Percentiles rank a stretch among this genome's conserved stretches.
Conservation (phyloP, 2,113 vertebrate genomes). For the Micromys minutus region DNA sequence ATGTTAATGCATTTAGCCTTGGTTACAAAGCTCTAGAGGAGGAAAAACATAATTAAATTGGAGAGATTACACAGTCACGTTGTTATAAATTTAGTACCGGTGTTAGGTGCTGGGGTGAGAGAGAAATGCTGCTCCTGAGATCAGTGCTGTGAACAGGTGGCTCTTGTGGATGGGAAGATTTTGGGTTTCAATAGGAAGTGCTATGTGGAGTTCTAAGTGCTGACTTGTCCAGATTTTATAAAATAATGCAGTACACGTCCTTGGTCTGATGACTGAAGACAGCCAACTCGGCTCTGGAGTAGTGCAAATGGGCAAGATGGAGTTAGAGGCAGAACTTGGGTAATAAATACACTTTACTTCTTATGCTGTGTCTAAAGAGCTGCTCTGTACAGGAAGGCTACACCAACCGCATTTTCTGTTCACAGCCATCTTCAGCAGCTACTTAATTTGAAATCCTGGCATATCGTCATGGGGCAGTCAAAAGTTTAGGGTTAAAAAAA, state of each 20-base stretch:
- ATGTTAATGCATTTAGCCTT: conserved; percentile 76
- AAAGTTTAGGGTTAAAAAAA: conserved; percentile 60
- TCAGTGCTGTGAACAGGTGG: conserved; percentile 61
- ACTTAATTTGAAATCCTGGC: conserved; percentile 56
- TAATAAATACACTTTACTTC: not conserved
- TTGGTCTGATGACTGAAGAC: not conserved
- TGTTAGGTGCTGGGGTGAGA: conserved; percentile 47
- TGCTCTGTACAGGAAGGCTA: conserved; percentile 13
- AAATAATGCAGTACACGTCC: not conserved
- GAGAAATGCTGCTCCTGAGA: conserved; percentile 51
- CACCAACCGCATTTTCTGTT: conserved; percentile 35
- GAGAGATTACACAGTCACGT: conserved; percentile 63
- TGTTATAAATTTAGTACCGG: conserved; percentile 66
- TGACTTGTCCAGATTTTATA: conserved; percentile 17
- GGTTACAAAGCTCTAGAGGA: conserved; percentile 41
- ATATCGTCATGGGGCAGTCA: conserved; percentile 14
- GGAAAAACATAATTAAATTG: conserved; percentile 61
- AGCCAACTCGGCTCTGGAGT: not conserved
- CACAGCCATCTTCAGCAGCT: conserved; percentile 13
- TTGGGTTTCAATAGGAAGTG: not conserved
- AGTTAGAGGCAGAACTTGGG: conserved; percentile 8
- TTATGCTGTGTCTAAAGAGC: not conserved
- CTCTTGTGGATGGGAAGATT: conserved; percentile 33
- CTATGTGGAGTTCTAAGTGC: not conserved
- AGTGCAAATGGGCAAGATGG: not conserved